Evolutionary conservation across 2,888 invertebrate species (phyloP), one percentile per base, ranked within the genome.

Genomic region (Bombyx huttoni): DNA sequence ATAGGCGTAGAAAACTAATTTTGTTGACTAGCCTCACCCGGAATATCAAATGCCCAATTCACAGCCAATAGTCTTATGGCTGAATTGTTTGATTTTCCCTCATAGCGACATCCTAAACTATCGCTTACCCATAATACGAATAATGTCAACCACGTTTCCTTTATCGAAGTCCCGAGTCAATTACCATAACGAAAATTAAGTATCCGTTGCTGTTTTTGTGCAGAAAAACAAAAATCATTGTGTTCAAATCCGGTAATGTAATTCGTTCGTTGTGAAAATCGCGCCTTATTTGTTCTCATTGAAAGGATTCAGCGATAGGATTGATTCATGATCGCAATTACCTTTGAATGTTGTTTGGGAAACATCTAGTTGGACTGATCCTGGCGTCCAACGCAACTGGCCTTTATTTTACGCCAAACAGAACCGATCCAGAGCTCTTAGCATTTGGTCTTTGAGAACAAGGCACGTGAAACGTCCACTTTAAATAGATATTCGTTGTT

Each of bases 241-340:
- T 53, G 57, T 59, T 66, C 57, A 40, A 40, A 40, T 12, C 50
- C 54, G 59, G 67, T 65, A 62, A 66, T 73, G 71, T 63, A 68
- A 54, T 53, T 50, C n/a, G 48, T 49, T 61, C 60, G 59, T 59
- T 58, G 56, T 64, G 59, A 64, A 63, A 58, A 54, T 58, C 56
- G 60, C 57, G 61, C 57, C 57, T 60, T 60, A 70, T 64, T 66
- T 62, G 64, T 60, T 58, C 58, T 59, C 67, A 61, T 67, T 68
- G 64, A 64, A 70, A 67, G 70, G 73, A 77, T 78, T 69, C 70
- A 70, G 67, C 71, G 76, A 81, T 78, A 76, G 67, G 84, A 83
- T 84, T 86, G 86, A 87, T 85, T 81, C 82, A 86, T 82, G 78
- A 71, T 77, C 77, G 76, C 84, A 83, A 85, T 86, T 84, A 86